These are phyloP conservation scores for Agonum fuliginosum DNA, from an alignment of 2,888 invertebrate species.

Conservation along the genomic window DNA sequence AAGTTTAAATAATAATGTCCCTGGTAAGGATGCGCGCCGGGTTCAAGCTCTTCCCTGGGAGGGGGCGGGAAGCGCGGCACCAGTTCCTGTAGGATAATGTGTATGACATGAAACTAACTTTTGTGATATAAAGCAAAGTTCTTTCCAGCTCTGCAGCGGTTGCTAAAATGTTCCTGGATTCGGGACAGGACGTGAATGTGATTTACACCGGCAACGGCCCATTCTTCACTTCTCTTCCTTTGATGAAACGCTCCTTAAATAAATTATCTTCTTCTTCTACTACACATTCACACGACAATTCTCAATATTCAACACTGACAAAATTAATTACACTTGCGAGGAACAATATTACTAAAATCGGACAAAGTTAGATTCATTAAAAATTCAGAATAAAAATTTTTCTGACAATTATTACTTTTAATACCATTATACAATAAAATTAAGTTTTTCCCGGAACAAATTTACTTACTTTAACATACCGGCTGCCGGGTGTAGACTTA, in stretches of 20 bases:
- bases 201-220: slow-evolving; percentile 28
- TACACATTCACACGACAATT: neutral
- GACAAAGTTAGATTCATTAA: too few relatives aligned
- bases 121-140: slow-evolving; percentile 60
- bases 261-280: neutral
- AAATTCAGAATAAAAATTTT: too few relatives aligned
- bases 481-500: too few relatives aligned
- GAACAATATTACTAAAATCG: too few relatives aligned
- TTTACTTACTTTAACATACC: too few relatives aligned
- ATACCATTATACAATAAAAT: too few relatives aligned
- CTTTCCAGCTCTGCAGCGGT: slow-evolving; percentile 53
- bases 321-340: too few relatives aligned
- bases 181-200: too few relatives aligned
- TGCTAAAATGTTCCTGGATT: slow-evolving; percentile 40
- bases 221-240: slow-evolving; percentile 27
- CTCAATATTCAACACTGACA: neutral
- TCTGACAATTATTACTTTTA: too few relatives aligned
- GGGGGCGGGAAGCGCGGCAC: slow-evolving; percentile 9
- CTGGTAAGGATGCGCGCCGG: slow-evolving; percentile 48
- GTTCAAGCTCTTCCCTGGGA: neutral
- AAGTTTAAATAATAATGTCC: slow-evolving; percentile 60
- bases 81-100: slow-evolving; percentile 59
- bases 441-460: too few relatives aligned
- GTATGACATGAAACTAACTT: slow-evolving; percentile 60
- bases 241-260: slow-evolving; percentile 29